Conservation (phyloP, 2,797 vertebrate species). For the Micrastur ruficollis region DNA sequence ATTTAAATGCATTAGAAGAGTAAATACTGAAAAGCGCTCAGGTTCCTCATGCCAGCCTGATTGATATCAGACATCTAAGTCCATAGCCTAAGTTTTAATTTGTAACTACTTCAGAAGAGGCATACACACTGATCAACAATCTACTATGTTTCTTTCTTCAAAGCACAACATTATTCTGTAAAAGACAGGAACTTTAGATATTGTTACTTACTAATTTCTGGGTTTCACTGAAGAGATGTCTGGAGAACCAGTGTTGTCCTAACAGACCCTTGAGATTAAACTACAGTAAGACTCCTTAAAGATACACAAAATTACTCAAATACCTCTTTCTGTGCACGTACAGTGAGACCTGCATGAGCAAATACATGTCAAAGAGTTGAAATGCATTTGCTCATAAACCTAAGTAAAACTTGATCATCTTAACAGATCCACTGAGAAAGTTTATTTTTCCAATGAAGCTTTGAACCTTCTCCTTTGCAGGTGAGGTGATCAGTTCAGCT, state of each 20-base stretch:
- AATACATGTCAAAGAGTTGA: background rate
- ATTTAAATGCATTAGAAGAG: background rate
- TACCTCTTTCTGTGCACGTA: background rate
- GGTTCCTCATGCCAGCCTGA: background rate
- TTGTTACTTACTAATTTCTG: background rate
- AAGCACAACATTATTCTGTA: background rate
- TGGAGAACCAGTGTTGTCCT: background rate
- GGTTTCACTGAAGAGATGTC: background rate
- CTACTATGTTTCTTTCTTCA: background rate
- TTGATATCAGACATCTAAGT: background rate
- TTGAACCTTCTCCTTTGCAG: background rate
- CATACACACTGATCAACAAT: background rate
- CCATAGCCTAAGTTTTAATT: background rate
- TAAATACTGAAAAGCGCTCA: background rate
- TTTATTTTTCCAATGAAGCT: background rate
- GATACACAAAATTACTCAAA: background rate
- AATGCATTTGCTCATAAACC: background rate
- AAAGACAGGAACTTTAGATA: background rate
- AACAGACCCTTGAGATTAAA: background rate
- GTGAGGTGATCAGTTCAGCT: background rate
- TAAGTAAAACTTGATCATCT: background rate
- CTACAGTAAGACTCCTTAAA: background rate
- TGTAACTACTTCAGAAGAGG: background rate
- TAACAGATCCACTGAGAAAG: background rate
- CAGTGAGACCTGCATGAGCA: background rate